Conservation (phyloP, 2,797 vertebrate species). For the Tapirus indicus region DNA sequence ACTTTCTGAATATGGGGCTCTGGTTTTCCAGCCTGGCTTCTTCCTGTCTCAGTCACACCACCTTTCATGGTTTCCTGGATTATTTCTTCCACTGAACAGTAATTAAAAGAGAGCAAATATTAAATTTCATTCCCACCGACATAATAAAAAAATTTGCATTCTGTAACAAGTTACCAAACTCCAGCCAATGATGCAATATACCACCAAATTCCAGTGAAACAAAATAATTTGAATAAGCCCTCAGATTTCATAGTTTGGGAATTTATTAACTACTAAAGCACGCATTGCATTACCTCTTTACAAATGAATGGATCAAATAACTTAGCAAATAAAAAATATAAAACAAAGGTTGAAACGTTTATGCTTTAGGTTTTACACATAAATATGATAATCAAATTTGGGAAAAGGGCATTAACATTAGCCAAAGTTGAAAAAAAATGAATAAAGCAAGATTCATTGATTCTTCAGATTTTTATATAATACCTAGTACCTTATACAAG, state of each 20-base stretch:
- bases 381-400: background rate
- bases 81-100: slow-evolving; percentile 55
- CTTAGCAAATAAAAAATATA: slow-evolving; percentile 23
- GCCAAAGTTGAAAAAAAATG: background rate
- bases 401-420: background rate
- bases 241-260: slow-evolving; percentile 61
- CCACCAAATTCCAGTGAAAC: slow-evolving; percentile 59
- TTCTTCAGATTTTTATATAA: slow-evolving; percentile 34
- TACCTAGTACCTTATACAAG: background rate
- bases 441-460: background rate
- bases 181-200: slow-evolving; percentile 47
- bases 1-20: slow-evolving; percentile 67
- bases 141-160: background rate
- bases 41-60: slow-evolving; percentile 73
- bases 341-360: slow-evolving; percentile 29
- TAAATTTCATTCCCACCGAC: slow-evolving; percentile 38
- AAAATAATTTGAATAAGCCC: slow-evolving; percentile 66
- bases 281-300: slow-evolving; percentile 7
- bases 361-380: slow-evolving; percentile 43
- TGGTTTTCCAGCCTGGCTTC: slow-evolving; percentile 64
- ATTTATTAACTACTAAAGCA: slow-evolving; percentile 63
- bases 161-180: slow-evolving; percentile 59
- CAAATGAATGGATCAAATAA: slow-evolving; percentile 46
- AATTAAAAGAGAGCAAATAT: slow-evolving; percentile 61
- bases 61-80: slow-evolving; percentile 62